Base-by-base conservation (phyloP, 2,797 vertebrate genomes). In the Enteromius radiatus region DNA sequence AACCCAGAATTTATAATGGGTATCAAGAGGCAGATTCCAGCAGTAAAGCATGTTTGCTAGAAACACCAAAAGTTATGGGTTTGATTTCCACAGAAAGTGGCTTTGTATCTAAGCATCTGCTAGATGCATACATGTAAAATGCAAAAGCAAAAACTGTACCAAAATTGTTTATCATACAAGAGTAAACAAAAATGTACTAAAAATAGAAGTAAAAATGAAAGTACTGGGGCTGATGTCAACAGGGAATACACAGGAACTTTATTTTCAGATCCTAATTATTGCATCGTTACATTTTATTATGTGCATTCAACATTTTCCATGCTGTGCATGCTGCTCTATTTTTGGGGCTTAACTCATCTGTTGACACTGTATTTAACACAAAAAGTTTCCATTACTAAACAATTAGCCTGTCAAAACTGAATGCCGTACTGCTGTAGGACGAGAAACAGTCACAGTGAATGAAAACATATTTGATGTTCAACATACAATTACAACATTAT, bases 381-480 rank as follows among this genome's bases (percentile, higher is more conserved):
- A 31, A 3, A 38, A 38, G 4, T 69, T 70, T 70, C 1, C 23
- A 71, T 49, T 33, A 31, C 10, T 8, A 21, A 49, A 17, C 26
- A 71, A 49, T 49, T 47, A 9, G 3, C 23, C 43, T 49, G 43
- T 70, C 43, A 4, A 70, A 2, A 47, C 15, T 47, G 26, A 71
- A 47, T 47, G 45, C 26, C 31, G 21, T 49, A 49, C 26, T 31
- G 69, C 17, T 7, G 26, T 12, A 26, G 7, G 23, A 28, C 0
- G 14, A 14, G 28, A 64, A 31, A 19, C 63, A 33, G 14, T 63
- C 26, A 31, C 23, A 63, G 26, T 63, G 28, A 28, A 31, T 28
- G 23, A 70, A 41, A 70, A 70, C 4, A 26, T 68, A 68, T 23
- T 68, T 43, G 67, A 41, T 43, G 36, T 69, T 38, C 36, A 67